Conservation (phyloP, 2,797 vertebrate species). For the Hylomyscus alleni region DNA sequence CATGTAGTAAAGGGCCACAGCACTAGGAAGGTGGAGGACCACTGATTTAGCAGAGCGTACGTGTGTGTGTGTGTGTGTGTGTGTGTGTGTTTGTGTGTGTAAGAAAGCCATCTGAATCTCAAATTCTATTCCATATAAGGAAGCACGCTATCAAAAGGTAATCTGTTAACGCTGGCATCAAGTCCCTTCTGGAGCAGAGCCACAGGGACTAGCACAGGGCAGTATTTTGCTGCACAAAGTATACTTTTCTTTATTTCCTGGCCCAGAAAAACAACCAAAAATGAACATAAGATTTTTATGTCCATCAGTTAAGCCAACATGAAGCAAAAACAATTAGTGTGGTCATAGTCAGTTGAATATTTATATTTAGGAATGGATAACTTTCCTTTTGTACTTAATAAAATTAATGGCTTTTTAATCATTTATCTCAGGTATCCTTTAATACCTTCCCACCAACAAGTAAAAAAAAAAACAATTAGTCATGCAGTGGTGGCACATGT, state of each 20-base stretch:
- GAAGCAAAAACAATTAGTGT: neutral
- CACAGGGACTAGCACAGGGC: neutral
- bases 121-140: neutral
- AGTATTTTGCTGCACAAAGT: slow-evolving; percentile 8
- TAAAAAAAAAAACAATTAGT: neutral
- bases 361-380: neutral
- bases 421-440: slow-evolving; percentile 56
- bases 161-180: neutral
- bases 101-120: neutral
- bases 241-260: slow-evolving; percentile 26
- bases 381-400: slow-evolving; percentile 37
- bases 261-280: slow-evolving; percentile 54
- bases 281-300: slow-evolving; percentile 20
- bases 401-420: slow-evolving; percentile 5
- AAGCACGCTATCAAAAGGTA: slow-evolving; percentile 12
- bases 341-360: slow-evolving; percentile 45
- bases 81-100: neutral
- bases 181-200: neutral
- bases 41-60: neutral
- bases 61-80: neutral
- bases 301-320: slow-evolving; percentile 62
- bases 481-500: too few species aligned
- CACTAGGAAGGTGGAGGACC: neutral
- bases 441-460: slow-evolving; percentile 30
- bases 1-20: neutral